Base-by-base conservation (phyloP, 2,888 invertebrate genomes). In the Idaea dimidiata region DNA sequence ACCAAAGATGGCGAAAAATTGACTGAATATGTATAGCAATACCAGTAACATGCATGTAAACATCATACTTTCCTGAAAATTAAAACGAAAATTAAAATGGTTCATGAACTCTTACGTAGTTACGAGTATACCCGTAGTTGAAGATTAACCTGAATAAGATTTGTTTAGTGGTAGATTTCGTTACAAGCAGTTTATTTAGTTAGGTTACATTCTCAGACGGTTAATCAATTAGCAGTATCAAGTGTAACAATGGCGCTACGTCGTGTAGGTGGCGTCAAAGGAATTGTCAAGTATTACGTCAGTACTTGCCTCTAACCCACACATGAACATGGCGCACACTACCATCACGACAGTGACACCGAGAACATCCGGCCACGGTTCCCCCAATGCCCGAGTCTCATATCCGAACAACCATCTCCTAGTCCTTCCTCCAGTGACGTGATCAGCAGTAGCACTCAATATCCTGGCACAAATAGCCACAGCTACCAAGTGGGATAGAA, bases 331-430 rank as follows among this genome's bases (percentile, higher is more conserved):
- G 54, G 93, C 91, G 54, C 94, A 94, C 3, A 94, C 93, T 0
- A 94, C 93, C 76, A 94, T 90, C 7, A 94, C 93, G 31, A 94
- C 94, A 0, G 94, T 94, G 2, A 94, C 94, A 6, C 94, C 94
- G 5, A 94, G 74, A 4, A 94, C 93, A 75, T 95, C 95, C 24
- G 94, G 94, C 94, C 94, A 94, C 0, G 94, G 94, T 72, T 94
- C 94, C 0, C 94, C 94, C 61, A 94, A 79, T 0, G 93, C 89
- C 72, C 93, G 89, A 6, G 94, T 93, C 74, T 94, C 93, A 70
- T 94, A 88, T 1, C 94, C 94, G 70, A 94, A 94, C 54, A 94
- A 77, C 93, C 94, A 94, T 58, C 93, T 88, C 64, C 94, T 89
- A n/a, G 94, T 93, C 53, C 93, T 82, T 0, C 94, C 94, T 17